Base-by-base conservation (phyloP, 2,113 vertebrate species). In the Pardalotus punctatus region DNA sequence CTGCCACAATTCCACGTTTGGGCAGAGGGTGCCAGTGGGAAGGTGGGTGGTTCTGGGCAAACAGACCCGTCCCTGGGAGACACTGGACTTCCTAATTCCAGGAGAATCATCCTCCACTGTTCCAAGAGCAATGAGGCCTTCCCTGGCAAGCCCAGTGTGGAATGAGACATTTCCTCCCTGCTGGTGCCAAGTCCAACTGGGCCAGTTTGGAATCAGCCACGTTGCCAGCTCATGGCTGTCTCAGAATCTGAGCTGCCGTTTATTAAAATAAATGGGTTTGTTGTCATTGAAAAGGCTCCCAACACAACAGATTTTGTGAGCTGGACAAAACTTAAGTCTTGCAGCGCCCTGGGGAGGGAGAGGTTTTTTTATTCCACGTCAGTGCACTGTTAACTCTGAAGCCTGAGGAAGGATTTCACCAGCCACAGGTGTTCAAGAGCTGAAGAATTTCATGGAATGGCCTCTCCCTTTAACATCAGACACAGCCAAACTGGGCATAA, bases 131-230 rank as follows among this genome's bases (percentile, higher is more conserved):
- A 47, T 27, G 56, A 94, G 79, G 74, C 86, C 76, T 90, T 81
- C 94, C 35, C 72, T 95, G 94, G 92, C 82, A 93, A 91, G 90
- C 67, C 4, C 5, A 79, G 56, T 6, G 51, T 54, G 57, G 54
- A 92, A 93, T 96, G 93, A 96, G 88, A 83, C 90, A 93, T 94
- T 96, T 96, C 92, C 96, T 96, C 86, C 85, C 87, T 67, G 86
- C 76, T 45, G 85, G 33, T 92, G 92, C 96, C 94, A 96, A 94
- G 85, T 81, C 47, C 91, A 80, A 95, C 82, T 33, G 90, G 96
- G 94, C 87, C 90, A 88, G 90, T 79, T 82, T 88, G 91, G 90
- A 92, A 90, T 7, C 50, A 50, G 85, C 76, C 93, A 79, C 64
- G 18, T 84, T 96, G 92, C 88, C 90, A 94, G 88, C 45, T 88